phyloP scores from a whole-genome alignment of 2,797 vertebrate species.

The Sebastes variabilis region DNA sequence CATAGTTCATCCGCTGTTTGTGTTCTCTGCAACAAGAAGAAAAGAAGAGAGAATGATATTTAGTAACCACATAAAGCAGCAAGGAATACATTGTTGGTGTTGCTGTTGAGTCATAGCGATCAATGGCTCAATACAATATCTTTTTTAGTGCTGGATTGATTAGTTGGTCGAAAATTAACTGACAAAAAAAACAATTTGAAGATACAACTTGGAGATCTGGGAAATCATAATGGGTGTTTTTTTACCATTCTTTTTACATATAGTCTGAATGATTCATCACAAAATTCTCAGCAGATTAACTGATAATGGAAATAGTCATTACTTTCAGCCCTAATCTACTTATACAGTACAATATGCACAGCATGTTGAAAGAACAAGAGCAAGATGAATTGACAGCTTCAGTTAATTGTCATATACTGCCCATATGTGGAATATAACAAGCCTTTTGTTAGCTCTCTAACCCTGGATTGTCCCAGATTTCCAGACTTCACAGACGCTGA shows the following conservation, averaged over 20 bases:
- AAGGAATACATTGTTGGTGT: not conserved
- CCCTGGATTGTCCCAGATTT: slow-evolving; percentile 50
- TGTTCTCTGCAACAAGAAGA: slow-evolving; percentile 82
- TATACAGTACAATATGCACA: not conserved
- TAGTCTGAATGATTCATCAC: too few species aligned
- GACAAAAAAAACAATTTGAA: not conserved
- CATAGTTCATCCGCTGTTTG: slow-evolving; percentile 98
- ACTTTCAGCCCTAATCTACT: not conserved
- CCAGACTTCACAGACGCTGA: slow-evolving; percentile 37
- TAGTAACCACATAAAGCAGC: not conserved
- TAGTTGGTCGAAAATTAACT: not conserved
- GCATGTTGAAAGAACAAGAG: slow-evolving; percentile 7
- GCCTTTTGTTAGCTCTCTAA: slow-evolving; percentile 47
- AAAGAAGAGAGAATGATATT: slow-evolving; percentile 33
- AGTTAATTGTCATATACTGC: slow-evolving; percentile 31
- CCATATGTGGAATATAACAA: slow-evolving; percentile 35
- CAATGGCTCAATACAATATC: not conserved
- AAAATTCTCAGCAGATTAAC: not conserved
- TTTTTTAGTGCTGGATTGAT: not conserved
- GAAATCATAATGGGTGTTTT: not conserved
- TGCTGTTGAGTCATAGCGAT: not conserved
- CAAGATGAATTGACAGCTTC: slow-evolving; percentile 16
- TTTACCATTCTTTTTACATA: not conserved
- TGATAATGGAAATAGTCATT: slow-evolving; percentile 15
- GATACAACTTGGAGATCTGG: not conserved